Base-by-base conservation (phyloP, 2,888 invertebrate genomes). In the Drosophila eohydei region DNA sequence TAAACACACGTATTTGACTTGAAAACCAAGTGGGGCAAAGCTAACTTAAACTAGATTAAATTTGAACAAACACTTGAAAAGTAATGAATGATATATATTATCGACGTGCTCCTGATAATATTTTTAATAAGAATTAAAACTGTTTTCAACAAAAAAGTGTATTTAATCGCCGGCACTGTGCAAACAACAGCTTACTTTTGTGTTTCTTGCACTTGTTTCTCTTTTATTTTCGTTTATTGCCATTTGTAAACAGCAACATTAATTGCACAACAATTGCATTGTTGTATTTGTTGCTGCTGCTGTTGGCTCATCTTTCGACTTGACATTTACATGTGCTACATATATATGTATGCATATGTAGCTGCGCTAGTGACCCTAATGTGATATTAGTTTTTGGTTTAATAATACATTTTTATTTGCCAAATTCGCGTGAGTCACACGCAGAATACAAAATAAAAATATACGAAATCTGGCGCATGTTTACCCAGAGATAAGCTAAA, bases 331-430 rank as follows among this genome's bases (percentile, higher is more conserved):
- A 40, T 44, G 55, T 55, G 30, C 34, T 11, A 34, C 4, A 2
- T 30, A 34, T 44, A 55, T 21, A 26, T 3, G 1, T 12, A 30
- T 21, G n/a, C 7, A 30, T 9, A 8, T n/a, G 32, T 9, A 3
- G 16, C 40, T 73, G 78, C 57, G 59, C 82, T 65, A 88, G 52
- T 84, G 62, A 85, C 83, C 88, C 70, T 56, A 26, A 55, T 54
- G 34, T 57, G 16, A 52, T 52, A 38, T 32, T 32, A 72, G 52
- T 64, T 51, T 68, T 72, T 32, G 12, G 55, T 51, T 60, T 46
- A 70, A 69, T 52, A 76, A 51, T 14, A 55, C 0, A 44, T 50
- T 68, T 59, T 16, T 30, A 51, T 51, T 60, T 43, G 16, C n/a
- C 12, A 11, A 43, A 28, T 16, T n/a, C 8, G 34, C 12, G 46